These are phyloP conservation scores for Drosophila mayri DNA, from an alignment of 1,140 invertebrate genomes.

Conservation along the genomic window DNA sequence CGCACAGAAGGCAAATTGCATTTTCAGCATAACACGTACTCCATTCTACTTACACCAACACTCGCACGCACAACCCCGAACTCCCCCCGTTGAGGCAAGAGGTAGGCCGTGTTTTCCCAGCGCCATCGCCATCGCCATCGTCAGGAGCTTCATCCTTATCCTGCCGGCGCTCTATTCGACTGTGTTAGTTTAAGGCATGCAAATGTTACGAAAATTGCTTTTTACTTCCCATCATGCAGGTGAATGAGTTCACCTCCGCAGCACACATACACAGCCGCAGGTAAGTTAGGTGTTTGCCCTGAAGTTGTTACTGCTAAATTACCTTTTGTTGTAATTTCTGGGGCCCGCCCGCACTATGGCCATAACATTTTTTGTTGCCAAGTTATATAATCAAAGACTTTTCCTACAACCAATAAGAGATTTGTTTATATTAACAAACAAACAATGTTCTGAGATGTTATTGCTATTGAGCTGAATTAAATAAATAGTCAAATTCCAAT, in stretches of 20 bases:
- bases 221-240: conserved; percentile 74
- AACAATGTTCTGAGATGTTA: background rate
- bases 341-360: conserved; percentile 33
- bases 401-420: background rate
- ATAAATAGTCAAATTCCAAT: conserved; percentile 18
- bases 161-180: conserved; percentile 41
- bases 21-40: conserved; percentile 82
- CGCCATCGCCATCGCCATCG: conserved; percentile 20
- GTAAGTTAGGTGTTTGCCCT: conserved; percentile 77
- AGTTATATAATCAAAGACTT: conserved; percentile 11
- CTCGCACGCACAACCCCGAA: conserved; percentile 27
- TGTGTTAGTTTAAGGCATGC: conserved; percentile 79
- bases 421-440: conserved; percentile 4
- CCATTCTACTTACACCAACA: conserved; percentile 69
- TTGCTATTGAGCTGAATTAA: background rate
- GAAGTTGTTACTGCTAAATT: conserved; percentile 76
- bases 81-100: conserved; percentile 15
- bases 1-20: conserved; percentile 81
- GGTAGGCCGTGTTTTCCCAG: conserved; percentile 69
- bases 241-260: conserved; percentile 58
- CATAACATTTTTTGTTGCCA: background rate
- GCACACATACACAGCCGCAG: conserved; percentile 37
- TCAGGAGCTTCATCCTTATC: conserved; percentile 37
- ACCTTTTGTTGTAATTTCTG: conserved; percentile 76
- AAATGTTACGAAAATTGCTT: conserved; percentile 83